Base-by-base conservation (phyloP, 1,140 invertebrate species). In the Papilio machaon region DNA sequence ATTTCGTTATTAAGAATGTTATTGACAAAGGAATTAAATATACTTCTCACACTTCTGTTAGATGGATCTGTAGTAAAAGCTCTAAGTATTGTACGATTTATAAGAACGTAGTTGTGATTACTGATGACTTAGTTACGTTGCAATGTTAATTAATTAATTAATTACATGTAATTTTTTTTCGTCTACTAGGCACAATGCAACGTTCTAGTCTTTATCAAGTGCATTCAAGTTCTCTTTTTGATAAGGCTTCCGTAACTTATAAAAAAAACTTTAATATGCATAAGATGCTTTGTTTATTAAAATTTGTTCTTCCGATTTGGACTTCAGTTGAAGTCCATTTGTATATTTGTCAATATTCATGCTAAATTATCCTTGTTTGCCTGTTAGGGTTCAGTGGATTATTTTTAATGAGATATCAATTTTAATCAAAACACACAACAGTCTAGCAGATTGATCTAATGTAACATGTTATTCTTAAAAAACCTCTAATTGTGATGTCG, bases 401-500 rank as follows among this genome's bases (percentile, higher is more conserved):
- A 9, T 23, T 64, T 43, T 30, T 30, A 64, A 10, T 64, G 5
- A 30, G 60, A 35, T 6, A 35, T 64, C 23, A 23, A 64, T 64
- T 30, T 43, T 30, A 47, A 17, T 75, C 19, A 49, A 47, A 75
- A 4, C 13, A 23, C 73, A n/a, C 73, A 75, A 23, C 73, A 47
- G 38, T n/a, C 19, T 23, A 19, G n/a, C 11, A 23, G 30, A 52
- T 8, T n/a, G 9, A 67, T 46, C 19, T 79, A 82, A 52, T 73
- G 49, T 74, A 84, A 82, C 70, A 81, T 82, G 79, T 84, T 84
- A 82, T 79, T 81, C 76, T 47, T 4, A 70, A 77, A 58, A 84
- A 78, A 58, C 75, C 38, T 83, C 82, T 82, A 82, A 85, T 82
- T 83, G 77, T 58, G 77, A 81, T 84, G 52, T 49, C 60, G 49